phyloP scores from a whole-genome alignment of 2,113 vertebrate species.

The Gopherus flavomarginatus region DNA sequence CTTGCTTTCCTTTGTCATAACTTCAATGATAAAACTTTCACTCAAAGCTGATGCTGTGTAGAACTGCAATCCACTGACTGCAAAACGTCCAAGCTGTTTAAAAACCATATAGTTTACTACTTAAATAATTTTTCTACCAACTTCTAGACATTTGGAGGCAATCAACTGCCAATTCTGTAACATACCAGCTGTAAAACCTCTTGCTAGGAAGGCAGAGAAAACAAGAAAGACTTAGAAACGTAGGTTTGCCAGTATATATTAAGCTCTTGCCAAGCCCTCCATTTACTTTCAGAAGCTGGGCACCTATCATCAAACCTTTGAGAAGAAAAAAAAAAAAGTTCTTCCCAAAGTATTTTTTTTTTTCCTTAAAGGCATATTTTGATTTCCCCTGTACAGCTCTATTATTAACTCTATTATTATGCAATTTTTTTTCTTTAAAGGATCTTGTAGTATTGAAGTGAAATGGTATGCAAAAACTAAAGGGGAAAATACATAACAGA shows the following conservation, averaged over 20 bases:
- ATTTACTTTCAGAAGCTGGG: slow-evolving; percentile 10
- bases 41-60: slow-evolving; percentile 1
- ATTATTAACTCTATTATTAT: slow-evolving; percentile 42
- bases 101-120: slow-evolving; percentile 51
- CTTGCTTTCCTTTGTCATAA: slow-evolving; percentile 6
- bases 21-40: slow-evolving; percentile 49
- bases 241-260: slow-evolving; percentile 43
- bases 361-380: not conserved
- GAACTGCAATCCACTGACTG: slow-evolving; percentile 27
- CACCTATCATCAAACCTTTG: slow-evolving; percentile 20
- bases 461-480: not conserved
- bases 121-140: slow-evolving; percentile 53
- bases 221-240: slow-evolving; percentile 39
- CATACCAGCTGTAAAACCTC: slow-evolving; percentile 65
- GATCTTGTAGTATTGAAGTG: not conserved
- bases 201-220: slow-evolving; percentile 66
- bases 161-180: slow-evolving; percentile 65
- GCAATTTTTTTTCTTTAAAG: slow-evolving; percentile 20
- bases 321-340: not conserved
- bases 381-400: not conserved
- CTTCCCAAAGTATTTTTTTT: slow-evolving; percentile 9
- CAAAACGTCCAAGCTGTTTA: slow-evolving; percentile 53
- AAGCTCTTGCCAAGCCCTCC: slow-evolving; percentile 61
- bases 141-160: slow-evolving; percentile 63
- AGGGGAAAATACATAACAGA: slow-evolving; percentile 15